These are phyloP conservation scores for Epizoanthus stellaris DNA, from an alignment of 92 coral and sea anemone species.

Conservation along the genomic window DNA sequence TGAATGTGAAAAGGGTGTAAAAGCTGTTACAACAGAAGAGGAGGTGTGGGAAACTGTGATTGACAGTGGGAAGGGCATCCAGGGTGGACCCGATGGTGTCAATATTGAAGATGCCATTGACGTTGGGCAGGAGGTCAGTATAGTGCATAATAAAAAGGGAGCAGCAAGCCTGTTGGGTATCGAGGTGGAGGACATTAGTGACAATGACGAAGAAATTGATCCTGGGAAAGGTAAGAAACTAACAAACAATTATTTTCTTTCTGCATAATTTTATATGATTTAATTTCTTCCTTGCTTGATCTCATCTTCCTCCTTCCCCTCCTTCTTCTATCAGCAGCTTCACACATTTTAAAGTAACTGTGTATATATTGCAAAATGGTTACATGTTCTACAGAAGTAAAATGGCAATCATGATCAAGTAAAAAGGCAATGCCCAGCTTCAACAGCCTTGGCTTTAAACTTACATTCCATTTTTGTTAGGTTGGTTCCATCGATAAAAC, in stretches of 20 bases:
- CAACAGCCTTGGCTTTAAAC: too few species aligned
- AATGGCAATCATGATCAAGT: too few species aligned
- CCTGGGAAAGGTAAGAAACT: constrained; percentile 77
- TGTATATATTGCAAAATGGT: too few species aligned
- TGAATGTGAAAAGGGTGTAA: constrained; percentile 42
- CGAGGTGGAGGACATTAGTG: constrained; percentile 93
- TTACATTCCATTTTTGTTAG: too few species aligned
- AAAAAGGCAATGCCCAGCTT: too few species aligned
- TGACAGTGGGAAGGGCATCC: constrained; percentile 81
- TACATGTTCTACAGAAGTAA: too few species aligned
- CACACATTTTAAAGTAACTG: too few species aligned
- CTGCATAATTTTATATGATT: too few species aligned
- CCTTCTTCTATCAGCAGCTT: too few species aligned
- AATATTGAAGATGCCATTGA: constrained; percentile 64
- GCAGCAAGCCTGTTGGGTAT: constrained; percentile 77
- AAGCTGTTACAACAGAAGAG: constrained; percentile 54
- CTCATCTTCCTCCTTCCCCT: too few species aligned
- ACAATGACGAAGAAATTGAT: constrained; percentile 90
- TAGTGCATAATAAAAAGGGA: neutral
- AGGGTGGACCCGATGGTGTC: constrained; percentile 53
- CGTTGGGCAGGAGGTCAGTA: constrained; percentile 62
- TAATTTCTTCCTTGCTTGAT: too few species aligned
- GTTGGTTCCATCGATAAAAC: too few species aligned
- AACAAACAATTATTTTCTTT: neutral
- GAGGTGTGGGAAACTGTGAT: constrained; percentile 93